Percentiles rank a stretch among this genome's conserved stretches.
These are phyloP conservation scores for Manis crassicaudata DNA, from an alignment of 2,797 vertebrate species.

Conservation along the genomic window DNA sequence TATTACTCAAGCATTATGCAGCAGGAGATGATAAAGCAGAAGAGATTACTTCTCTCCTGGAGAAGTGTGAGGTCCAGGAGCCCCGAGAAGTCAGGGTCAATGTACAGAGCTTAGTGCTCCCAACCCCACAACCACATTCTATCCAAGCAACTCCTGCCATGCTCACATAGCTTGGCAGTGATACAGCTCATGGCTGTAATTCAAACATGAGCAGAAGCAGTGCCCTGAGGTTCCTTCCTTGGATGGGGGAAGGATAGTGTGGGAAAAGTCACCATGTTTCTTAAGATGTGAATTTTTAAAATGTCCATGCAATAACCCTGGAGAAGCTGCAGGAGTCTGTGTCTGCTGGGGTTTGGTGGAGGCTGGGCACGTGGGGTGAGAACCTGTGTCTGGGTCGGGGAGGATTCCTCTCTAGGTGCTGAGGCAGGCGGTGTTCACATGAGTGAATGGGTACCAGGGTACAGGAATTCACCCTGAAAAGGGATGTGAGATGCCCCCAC, in stretches of 20 bases:
- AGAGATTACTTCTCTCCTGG: neutral
- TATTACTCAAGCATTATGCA: neutral
- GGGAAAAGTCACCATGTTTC: neutral
- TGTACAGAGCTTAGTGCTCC: neutral
- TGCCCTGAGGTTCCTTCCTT: neutral
- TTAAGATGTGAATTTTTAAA: neutral
- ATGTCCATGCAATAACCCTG: neutral
- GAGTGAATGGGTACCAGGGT: neutral
- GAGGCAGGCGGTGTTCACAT: neutral
- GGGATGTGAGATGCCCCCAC: neutral
- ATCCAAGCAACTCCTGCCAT: neutral
- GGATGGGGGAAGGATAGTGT: neutral
- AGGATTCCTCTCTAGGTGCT: neutral
- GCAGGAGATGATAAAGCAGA: too few relatives aligned
- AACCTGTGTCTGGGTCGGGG: too few relatives aligned
- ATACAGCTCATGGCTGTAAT: too few relatives aligned
- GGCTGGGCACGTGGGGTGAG: neutral
- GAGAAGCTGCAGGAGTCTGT: neutral
- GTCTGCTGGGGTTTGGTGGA: neutral
- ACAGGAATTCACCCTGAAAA: neutral
- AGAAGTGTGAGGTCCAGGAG: neutral
- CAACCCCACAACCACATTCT: neutral
- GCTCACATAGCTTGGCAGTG: too few relatives aligned
- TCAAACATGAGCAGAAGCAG: neutral
- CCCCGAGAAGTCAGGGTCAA: neutral